Base-by-base conservation (phyloP, 2,113 vertebrate species). In the Phrynosoma platyrhinos region DNA sequence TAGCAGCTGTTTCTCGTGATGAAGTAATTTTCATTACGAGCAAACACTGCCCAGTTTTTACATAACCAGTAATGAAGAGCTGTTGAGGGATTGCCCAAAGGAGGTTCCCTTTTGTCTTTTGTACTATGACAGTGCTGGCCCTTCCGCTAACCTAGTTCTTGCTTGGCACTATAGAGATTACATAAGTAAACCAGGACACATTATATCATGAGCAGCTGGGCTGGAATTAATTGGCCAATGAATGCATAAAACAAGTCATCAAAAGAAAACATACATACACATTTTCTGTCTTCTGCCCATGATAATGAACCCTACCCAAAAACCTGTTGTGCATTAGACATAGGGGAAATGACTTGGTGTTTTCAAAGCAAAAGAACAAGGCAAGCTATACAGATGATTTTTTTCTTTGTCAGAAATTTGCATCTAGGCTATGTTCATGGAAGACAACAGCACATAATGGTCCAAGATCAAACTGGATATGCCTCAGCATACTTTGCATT, bases 321-420 rank as follows among this genome's bases (percentile, higher is more conserved):
- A 80, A 88, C 79, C n/a, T 94, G 94, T 95, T 95, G 94, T 87
- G 87, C 93, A 95, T 95, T 4, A 27, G 13, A 10, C 75, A 83
- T 14, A 16, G 12, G 8, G 20, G 1, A 25, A 36, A 86, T 62
- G 85, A 89, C 68, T n/a, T 30, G 76, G 23, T 2, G 36, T 71
- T 71, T 71, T n/a, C 30, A 71, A 71, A 68, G 75, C 13, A 52
- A 40, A 83, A 75, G 53, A 36, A 36, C 86, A 47, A 47, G 75
- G 72, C 47, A 64, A 20, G 55, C 64, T 52, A 87, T 64, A 53
- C 1, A 5, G 69, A 74, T 40, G 0, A 0, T 12, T 16, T 0
- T 84, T n/a, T 32, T 9, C 23, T 18, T 72, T 23, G 25, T 58
- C 42, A 64, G 36, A 64, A 42, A 76, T 21, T 21, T 32, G 23